Base-by-base conservation (phyloP, 2,888 invertebrate genomes). In the Prosopocoilus inquinatus region DNA sequence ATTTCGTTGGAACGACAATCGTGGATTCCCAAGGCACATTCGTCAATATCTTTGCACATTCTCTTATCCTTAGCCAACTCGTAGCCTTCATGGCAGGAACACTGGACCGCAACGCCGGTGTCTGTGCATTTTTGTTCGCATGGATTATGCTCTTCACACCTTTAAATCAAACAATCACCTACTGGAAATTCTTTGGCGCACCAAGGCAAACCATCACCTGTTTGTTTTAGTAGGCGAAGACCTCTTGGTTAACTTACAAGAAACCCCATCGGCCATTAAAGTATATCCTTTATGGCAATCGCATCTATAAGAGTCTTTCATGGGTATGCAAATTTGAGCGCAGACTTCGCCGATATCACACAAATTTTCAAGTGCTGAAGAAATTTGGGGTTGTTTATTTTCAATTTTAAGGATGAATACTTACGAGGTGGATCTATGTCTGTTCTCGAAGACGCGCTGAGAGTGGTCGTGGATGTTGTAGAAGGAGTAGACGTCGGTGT, bases 71-170 rank as follows among this genome's bases (percentile, higher is more conserved):
- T 64, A 64, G 81, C 83, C 39, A 92, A 79, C 62, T 82, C 78
- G 70, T 84, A 92, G 0, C 91, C 91, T 59, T 84, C 78, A 50
- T 83, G 76, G 69, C 92, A 92, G 0, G 84, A 83, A 71, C 92
- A 92, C 62, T 83, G 82, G 1, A 90, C 81, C 1, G 84, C 82
- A 0, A 82, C 75, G 0, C 87, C 88, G 9, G 86, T 87, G 67
- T 90, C 89, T 2, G 81, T 80, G 69, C 91, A 91, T 39, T 83
- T 82, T 61, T 91, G 90, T 53, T 88, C 84, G 68, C 91, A 91
- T 0, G 86, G 87, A 70, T 89, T 90, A 7, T 80, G 80, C 0
- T 78, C 78, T 62, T 81, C 81, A 65, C 89, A 89, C 62, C 88
- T 75, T 54, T 41, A 65, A 57, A 32, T 16, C 32, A 46, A 5